Evolutionary conservation across 1,140 invertebrate genomes (phyloP).

Genomic region (Leptopilina boulardi): DNA sequence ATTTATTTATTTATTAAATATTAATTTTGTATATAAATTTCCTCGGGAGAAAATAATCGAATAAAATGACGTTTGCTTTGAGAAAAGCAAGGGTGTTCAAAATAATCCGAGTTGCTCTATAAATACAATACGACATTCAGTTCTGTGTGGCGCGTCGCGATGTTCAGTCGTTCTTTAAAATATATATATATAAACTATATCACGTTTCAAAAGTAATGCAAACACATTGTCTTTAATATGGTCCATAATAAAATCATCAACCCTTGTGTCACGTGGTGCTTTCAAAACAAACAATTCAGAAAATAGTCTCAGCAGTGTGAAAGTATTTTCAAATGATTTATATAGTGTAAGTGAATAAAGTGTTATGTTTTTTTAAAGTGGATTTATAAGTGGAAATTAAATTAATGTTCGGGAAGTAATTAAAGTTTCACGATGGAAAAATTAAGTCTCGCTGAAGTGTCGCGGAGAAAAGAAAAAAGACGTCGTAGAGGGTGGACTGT

Average conservation of each 20-base stretch:
- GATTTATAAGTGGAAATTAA: not conserved
- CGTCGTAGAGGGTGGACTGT: constrained; percentile 81
- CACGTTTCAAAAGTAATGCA: not conserved
- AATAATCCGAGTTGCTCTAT: constrained; percentile 75
- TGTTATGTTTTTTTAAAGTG: not conserved
- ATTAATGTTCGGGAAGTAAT: not conserved
- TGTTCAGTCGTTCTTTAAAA: constrained; percentile 60
- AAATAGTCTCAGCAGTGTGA: no score
- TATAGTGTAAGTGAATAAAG: not conserved
- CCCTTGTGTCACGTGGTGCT: not conserved
- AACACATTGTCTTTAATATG: not conserved
- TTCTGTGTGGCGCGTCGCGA: constrained; percentile 71
- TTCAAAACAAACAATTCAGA: not conserved
- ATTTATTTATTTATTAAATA: no score
- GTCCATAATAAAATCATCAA: not conserved
- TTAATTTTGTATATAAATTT: not conserved
- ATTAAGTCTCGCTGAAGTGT: constrained; percentile 70
- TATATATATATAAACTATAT: constrained; percentile 6
- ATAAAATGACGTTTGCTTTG: constrained; percentile 55
- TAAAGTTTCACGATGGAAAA: constrained; percentile 66
- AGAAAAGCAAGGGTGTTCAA: constrained; percentile 72
- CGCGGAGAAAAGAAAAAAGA: constrained; percentile 73
- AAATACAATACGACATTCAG: constrained; percentile 77
- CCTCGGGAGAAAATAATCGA: constrained; percentile 1
- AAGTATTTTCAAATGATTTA: no score